Base-by-base conservation (phyloP, 2,888 invertebrate genomes). In the Lypha dubia region DNA sequence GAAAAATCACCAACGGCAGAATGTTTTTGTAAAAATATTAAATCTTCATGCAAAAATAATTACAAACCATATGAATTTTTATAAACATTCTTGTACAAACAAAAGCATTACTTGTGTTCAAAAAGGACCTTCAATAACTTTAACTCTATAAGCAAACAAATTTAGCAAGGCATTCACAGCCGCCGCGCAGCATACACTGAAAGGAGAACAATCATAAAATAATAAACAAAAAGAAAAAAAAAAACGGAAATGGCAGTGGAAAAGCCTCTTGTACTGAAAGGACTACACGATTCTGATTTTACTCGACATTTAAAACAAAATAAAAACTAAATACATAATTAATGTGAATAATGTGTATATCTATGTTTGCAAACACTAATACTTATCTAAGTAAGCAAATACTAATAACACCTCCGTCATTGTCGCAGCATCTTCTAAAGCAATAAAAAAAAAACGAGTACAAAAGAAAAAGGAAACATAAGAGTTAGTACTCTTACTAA, bases 31-130 rank as follows among this genome's bases (percentile, higher is more conserved):
- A 70, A 41, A 24, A 41, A 24, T 15, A 24, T 38, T 24, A 51
- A 22, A 76, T 76, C 22, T 74, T 63, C 41, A 46, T 76, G 67
- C 63, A 73, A 80, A 65, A 80, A 46, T 67, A 73, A 77, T 73
- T 83, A 63, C 46, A 49, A 83, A 49, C 46, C 73, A 22, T 62
- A 80, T 85, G 68, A 85, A 83, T 85, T 73, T 85, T 76, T 80
- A 73, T 83, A 74, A 53, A 58, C 20, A 46, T 58, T 32, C 63
- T 51, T 17, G n/a, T 38, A 32, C 15, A 28, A 15, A 44, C 22
- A 70, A 28, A n/a, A n/a, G n/a, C 56, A 38, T 32, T 44, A 68
- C 28, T 76, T 70, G 9, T 11, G 15, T n/a, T n/a, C 51, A 24
- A 38, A 79, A 74, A 84, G 13, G 62, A 67, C 67, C 74, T 75